Conservation (phyloP, 2,797 vertebrate species). For the Anas acuta region DNA sequence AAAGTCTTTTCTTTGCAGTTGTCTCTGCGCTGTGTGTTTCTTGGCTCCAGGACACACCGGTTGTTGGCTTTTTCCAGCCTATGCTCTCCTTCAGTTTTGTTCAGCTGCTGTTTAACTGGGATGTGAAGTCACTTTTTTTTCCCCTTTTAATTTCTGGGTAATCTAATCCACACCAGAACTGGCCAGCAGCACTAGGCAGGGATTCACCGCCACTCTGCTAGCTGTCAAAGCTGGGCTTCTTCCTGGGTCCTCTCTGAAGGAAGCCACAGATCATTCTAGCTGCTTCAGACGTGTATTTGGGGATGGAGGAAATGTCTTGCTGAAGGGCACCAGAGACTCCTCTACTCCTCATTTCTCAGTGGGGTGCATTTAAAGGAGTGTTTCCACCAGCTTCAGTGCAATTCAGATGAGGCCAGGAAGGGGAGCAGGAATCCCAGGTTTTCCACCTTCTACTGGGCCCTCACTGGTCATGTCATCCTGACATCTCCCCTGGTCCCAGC, state of each 20-base stretch:
- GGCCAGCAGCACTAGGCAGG: neutral
- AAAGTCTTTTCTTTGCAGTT: neutral
- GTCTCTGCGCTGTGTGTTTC: accelerated
- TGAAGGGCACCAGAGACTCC: neutral
- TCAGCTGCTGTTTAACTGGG: neutral
- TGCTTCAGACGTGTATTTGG: neutral
- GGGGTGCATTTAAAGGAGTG: neutral
- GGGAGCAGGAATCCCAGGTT: neutral
- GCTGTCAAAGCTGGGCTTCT: neutral
- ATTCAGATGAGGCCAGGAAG: neutral
- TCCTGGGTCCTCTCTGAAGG: neutral
- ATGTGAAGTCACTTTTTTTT: neutral
- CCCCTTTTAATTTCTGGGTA: neutral
- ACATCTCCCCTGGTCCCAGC: neutral
- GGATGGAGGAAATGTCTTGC: neutral
- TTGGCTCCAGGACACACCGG: neutral
- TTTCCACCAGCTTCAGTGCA: neutral
- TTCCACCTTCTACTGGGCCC: neutral
- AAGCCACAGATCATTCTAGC: neutral
- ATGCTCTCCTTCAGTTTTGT: neutral
- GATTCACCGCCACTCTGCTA: neutral
- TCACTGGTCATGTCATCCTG: neutral
- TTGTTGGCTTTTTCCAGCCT: neutral
- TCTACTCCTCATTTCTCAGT: neutral
- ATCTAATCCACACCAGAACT: neutral